Evolutionary conservation across 2,113 vertebrate species (phyloP).

Genomic region (Chaetops frenatus): DNA sequence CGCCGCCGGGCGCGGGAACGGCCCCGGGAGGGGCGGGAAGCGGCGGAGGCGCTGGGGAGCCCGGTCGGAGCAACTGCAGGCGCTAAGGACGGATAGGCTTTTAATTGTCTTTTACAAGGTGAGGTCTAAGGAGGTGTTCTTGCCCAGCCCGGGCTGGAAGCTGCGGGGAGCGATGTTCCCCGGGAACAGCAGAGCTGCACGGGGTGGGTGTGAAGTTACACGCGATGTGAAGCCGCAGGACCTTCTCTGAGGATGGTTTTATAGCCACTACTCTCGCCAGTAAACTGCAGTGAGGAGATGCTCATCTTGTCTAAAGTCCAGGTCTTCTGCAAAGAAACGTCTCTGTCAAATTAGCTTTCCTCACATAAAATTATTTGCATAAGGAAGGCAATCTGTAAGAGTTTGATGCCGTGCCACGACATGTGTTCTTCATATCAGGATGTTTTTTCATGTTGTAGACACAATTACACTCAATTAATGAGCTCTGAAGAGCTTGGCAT

Average conservation of each 20-base stretch:
- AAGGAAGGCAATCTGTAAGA: background rate
- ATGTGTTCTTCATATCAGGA: background rate
- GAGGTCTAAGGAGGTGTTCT: background rate
- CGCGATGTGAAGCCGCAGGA: background rate
- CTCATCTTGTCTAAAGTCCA: background rate
- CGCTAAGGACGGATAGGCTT: background rate
- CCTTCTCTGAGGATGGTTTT: background rate
- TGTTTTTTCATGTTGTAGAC: background rate
- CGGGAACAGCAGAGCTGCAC: rapidly evolving
- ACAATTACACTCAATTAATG: background rate
- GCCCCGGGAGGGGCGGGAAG: background rate
- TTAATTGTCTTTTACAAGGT: background rate
- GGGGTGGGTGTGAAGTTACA: background rate
- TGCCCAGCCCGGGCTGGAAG: background rate
- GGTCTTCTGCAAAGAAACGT: background rate
- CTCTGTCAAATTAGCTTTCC: background rate
- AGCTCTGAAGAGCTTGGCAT: background rate
- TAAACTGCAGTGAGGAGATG: background rate
- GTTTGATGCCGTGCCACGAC: rapidly evolving
- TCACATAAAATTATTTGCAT: background rate
- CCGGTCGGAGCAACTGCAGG: background rate
- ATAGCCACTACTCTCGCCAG: rapidly evolving
- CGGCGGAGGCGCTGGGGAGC: background rate
- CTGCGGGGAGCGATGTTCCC: background rate
- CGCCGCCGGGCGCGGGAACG: background rate